Base-by-base conservation (phyloP, 2,113 vertebrate genomes). In the Corvus hawaiiensis region DNA sequence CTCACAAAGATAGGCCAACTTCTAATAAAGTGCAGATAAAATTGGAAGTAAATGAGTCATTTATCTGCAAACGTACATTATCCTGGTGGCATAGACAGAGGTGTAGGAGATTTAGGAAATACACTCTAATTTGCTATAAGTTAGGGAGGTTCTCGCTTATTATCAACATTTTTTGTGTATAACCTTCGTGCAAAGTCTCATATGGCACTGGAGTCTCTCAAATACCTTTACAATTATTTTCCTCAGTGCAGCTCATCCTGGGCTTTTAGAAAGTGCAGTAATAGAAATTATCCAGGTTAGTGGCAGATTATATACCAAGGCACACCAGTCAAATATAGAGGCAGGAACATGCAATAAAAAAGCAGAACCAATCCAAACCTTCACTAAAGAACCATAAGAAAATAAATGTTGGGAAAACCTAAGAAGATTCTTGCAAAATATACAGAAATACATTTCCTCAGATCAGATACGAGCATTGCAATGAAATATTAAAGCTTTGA, bases 401-500 rank as follows among this genome's bases (percentile, higher is more conserved):
- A 95, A 94, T 49, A 84, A 64, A 56, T 37, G 19, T 64, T 89
- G 17, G 46, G 39, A 87, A 93, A 96, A 67, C 6, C 32, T 69
- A 61, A 52, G 61, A 77, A 84, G 64, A 93, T 66, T 78, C 41
- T 86, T 90, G 33, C 7, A 89, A 96, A 92, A 71, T 62, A 77
- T 35, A 93, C 12, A 84, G 61, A 94, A 90, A 61, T 84, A 9
- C 81, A 63, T 93, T 88, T 95, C 30, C 12, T 92, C 41, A 81
- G 56, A 89, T 95, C 76, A 87, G 72, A 92, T 75, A 90, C 16
- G 27, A 81, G 28, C 33, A 51, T 26, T 78, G 64, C 61, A 77
- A 81, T 66, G 52, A 81, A 84, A 93, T 90, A 92, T 26, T 92
- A 92, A 84, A 96, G 41, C 55, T 86, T 78, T 90, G 82, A 96